phyloP scores from a whole-genome alignment of 2,888 invertebrate species.

The Tineola bisselliella region DNA sequence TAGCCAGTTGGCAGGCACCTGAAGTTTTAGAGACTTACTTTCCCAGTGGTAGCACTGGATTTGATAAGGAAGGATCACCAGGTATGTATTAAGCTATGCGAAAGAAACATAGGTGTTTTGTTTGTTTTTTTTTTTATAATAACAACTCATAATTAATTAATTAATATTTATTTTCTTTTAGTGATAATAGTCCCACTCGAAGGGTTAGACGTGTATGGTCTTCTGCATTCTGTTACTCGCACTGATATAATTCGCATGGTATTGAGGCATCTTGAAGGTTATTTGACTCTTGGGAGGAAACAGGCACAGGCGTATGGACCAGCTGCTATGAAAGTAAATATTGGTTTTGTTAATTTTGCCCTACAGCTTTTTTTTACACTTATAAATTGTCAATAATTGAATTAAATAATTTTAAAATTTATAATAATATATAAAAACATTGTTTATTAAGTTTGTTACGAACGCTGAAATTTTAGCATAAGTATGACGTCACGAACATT shows the following conservation, averaged over 20 bases:
- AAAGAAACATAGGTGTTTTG: background rate
- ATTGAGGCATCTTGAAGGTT: conserved; percentile 72
- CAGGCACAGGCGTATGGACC: conserved; percentile 71
- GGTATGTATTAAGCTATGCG: conserved; percentile 38
- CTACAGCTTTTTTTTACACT: no score
- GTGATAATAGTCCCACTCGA: conserved; percentile 84
- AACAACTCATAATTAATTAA: background rate
- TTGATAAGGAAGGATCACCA: conserved; percentile 85
- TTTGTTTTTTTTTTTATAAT: background rate
- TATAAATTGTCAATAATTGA: no score
- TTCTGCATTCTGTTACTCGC: conserved; percentile 77
- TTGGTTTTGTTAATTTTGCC: background rate
- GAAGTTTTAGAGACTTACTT: conserved; percentile 75
- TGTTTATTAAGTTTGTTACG: no score
- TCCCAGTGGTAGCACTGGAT: conserved; percentile 82
- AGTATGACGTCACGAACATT: no score
- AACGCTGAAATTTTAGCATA: no score
- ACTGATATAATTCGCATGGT: conserved; percentile 79
- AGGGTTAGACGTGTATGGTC: conserved; percentile 82
- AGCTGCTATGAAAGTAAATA: conserved; percentile 61
- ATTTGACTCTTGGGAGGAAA: conserved; percentile 69
- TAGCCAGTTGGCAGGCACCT: conserved; percentile 76
- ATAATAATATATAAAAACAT: no score
- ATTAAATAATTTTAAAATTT: no score
- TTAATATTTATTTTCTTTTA: conserved; percentile 25